Evolutionary conservation across 2,797 vertebrate species (phyloP).

Genomic region (Dendrocincla fuliginosa): DNA sequence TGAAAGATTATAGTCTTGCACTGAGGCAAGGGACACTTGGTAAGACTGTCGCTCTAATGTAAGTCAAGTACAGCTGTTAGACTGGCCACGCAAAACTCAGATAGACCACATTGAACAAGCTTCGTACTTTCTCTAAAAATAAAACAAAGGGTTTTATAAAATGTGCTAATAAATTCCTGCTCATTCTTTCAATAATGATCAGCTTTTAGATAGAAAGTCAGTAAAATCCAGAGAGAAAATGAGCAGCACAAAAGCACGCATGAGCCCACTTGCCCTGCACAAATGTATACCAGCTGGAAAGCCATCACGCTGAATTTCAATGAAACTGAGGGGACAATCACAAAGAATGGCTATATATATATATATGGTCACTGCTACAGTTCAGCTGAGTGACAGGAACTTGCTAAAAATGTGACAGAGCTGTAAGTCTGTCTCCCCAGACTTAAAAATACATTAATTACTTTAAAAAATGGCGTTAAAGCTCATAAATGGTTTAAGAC

Average conservation of each 20-base stretch:
- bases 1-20: neutral
- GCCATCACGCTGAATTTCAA: neutral
- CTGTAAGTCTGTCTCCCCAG: neutral
- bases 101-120: accelerated
- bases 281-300: neutral
- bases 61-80: neutral
- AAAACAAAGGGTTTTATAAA: neutral
- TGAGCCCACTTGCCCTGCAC: neutral
- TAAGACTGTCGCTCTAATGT: neutral
- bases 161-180: neutral
- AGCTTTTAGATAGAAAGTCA: neutral
- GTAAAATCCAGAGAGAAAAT: neutral
- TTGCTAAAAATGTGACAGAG: neutral
- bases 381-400: neutral
- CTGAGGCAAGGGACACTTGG: neutral
- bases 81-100: neutral
- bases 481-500: neutral
- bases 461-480: neutral
- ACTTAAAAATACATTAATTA: neutral
- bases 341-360: neutral
- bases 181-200: neutral
- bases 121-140: neutral
- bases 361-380: neutral
- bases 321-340: neutral
- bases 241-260: neutral